A percentile compares a stretch with the other conserved stretches of the same genome.
Evolutionary conservation across 2,797 vertebrate species (phyloP).

Genomic region (Sardinella longiceps): DNA sequence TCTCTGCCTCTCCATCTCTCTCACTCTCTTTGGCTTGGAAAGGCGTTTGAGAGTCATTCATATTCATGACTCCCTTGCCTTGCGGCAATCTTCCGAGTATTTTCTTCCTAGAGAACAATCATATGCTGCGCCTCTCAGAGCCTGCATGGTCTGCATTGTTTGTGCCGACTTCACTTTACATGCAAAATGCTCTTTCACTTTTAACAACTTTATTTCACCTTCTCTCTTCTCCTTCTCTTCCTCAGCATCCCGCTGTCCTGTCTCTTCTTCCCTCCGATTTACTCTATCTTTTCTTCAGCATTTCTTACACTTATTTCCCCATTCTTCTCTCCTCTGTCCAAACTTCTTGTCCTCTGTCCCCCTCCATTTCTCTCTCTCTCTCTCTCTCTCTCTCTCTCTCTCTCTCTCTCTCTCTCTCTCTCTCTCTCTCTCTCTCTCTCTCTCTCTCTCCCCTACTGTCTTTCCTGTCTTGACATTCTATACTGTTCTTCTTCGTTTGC

Average conservation of each 20-base stretch:
- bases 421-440: not conserved
- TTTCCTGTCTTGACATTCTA: not conserved
- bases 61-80: constrained; percentile 18
- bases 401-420: not conserved
- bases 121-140: not conserved
- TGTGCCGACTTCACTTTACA: not conserved
- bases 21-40: not conserved
- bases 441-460: not conserved
- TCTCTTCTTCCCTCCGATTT: not conserved
- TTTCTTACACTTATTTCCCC: not conserved
- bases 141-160: not conserved
- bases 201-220: not conserved
- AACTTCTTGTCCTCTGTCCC: not conserved
- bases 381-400: not conserved
- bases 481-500: not conserved
- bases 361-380: not conserved
- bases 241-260: not conserved
- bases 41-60: not conserved
- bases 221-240: not conserved
- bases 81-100: not conserved
- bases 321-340: not conserved
- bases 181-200: not conserved
- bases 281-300: not conserved
- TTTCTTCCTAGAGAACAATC: not conserved
- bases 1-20: too few species aligned